phyloP scores from a whole-genome alignment of 2,888 invertebrate genomes.

The Tolmerus cingulatus region DNA sequence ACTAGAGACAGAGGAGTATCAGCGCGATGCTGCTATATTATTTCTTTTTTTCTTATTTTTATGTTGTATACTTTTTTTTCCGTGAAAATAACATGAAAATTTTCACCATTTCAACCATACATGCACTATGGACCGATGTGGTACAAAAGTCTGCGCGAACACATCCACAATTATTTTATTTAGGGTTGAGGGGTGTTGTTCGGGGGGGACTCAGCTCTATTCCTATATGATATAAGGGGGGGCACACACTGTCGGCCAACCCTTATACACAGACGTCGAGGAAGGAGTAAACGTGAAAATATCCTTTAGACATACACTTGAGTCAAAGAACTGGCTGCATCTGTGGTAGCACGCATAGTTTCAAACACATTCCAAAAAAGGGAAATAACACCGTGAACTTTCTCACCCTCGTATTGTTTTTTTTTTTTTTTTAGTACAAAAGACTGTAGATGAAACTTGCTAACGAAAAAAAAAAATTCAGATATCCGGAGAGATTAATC shows the following conservation, averaged over 20 bases:
- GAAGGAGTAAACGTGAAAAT: constrained; percentile 19
- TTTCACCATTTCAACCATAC: constrained; percentile 27
- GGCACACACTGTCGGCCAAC: not conserved
- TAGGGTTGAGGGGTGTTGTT: not conserved
- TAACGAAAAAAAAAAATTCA: not conserved
- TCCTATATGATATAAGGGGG: not conserved
- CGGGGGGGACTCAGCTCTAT: not conserved
- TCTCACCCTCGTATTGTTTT: constrained; percentile 30
- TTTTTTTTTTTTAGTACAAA: not conserved
- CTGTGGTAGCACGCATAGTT: constrained; percentile 35
- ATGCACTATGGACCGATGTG: not conserved
- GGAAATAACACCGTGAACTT: constrained; percentile 25
- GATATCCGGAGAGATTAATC: not conserved
- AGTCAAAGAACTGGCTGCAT: not conserved
- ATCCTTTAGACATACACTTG: constrained; percentile 27
- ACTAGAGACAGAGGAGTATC: constrained; percentile 34
- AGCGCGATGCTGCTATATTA: not conserved
- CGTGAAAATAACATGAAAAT: constrained; percentile 39
- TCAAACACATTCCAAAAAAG: constrained; percentile 7
- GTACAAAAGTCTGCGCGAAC: not conserved
- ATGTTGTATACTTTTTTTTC: not conserved
- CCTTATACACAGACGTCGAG: not conserved
- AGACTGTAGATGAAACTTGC: not conserved
- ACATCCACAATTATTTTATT: not conserved
- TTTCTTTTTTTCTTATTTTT: not conserved